Percentiles rank a stretch among this genome's conserved stretches.
Conservation (phyloP, 2,888 invertebrate genomes). For the Ennomos fuscantarius region DNA sequence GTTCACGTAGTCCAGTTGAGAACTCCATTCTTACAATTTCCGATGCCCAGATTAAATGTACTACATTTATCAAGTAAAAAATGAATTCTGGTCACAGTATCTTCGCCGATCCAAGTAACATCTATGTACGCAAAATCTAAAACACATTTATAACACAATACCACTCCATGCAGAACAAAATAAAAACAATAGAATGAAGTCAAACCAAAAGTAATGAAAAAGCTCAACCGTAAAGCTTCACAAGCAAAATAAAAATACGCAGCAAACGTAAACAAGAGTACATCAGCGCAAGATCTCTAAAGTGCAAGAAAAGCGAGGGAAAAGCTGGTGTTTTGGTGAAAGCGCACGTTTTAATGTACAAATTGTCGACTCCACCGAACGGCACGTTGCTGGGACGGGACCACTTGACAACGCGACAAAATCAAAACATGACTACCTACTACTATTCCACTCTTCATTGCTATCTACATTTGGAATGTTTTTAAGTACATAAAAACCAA, state of each 20-base stretch:
- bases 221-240: constrained; percentile 10
- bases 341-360: neutral
- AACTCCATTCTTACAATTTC: neutral
- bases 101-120: too few relatives aligned
- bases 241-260: constrained; percentile 6
- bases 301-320: constrained; percentile 3
- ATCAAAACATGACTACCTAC: constrained; percentile 9
- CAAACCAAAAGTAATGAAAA: neutral
- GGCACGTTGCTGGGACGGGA: neutral
- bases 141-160: neutral
- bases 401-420: constrained; percentile 4
- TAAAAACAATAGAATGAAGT: constrained; percentile 1
- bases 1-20: neutral
- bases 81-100: too few relatives aligned
- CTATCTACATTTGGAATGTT: too few relatives aligned
- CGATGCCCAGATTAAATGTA: neutral
- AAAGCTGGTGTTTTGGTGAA: constrained; percentile 5
- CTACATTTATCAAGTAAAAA: too few relatives aligned
- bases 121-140: too few relatives aligned
- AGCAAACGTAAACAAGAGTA: constrained; percentile 8
- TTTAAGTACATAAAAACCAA: too few relatives aligned
- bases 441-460: constrained; percentile 18
- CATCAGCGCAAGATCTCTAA: neutral
- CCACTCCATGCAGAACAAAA: constrained; percentile 19
- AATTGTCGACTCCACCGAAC: neutral